These are phyloP conservation scores for Argya squamiceps DNA, from an alignment of 2,797 vertebrate species.

Conservation along the genomic window DNA sequence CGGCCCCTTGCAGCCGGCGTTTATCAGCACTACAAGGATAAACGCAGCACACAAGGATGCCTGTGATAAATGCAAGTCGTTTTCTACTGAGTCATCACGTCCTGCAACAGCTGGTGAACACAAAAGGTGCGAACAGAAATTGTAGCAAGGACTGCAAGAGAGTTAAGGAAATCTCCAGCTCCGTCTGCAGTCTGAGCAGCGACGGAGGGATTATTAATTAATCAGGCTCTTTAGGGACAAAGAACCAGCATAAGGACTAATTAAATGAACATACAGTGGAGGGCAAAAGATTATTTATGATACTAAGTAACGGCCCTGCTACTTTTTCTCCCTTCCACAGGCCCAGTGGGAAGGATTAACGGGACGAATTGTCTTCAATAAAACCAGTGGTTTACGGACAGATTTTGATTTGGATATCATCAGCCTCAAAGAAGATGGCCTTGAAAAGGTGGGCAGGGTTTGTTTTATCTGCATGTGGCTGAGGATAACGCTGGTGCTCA, in stretches of 20 bases:
- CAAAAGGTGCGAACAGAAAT: constrained; percentile 66
- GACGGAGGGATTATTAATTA: constrained; percentile 88
- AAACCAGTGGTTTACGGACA: constrained; percentile 91
- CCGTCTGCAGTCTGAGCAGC: constrained; percentile 53
- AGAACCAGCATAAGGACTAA: constrained; percentile 85
- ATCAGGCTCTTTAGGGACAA: constrained; percentile 84
- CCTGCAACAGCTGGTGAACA: constrained; percentile 67
- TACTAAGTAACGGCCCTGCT: constrained; percentile 57
- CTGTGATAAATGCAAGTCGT: neutral
- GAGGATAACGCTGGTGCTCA: neutral
- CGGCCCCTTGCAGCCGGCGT: neutral
- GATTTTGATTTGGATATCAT: constrained; percentile 98
- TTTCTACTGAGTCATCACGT: constrained; percentile 38
- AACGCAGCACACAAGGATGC: constrained; percentile 2
- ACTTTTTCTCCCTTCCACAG: constrained; percentile 77
- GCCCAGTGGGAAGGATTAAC: constrained; percentile 99
- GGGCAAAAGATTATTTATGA: constrained; percentile 76
- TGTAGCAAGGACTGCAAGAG: constrained; percentile 72
- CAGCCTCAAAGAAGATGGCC: constrained; percentile 94
- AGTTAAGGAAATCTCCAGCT: constrained; percentile 78
- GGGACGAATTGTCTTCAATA: constrained; percentile 95
- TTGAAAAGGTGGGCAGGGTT: constrained; percentile 88
- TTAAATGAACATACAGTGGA: constrained; percentile 83
- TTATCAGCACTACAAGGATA: constrained; percentile 6
- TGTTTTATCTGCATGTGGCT: neutral